phyloP scores from a whole-genome alignment of 2,113 vertebrate genomes.

The Tonatia bakeri region DNA sequence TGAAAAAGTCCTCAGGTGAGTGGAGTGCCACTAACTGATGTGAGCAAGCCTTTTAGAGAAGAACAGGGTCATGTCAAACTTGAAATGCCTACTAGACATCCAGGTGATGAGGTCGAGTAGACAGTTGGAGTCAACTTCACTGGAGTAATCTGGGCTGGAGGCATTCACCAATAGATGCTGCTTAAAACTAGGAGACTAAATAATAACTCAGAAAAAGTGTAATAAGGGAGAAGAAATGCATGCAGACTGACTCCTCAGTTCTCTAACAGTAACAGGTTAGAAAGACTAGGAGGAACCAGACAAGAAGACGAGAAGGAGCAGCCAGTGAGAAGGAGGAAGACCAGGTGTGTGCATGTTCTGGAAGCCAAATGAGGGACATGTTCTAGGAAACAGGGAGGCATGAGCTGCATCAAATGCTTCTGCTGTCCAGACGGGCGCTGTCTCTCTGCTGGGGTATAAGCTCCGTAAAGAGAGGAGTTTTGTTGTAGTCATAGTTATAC shows the following conservation, averaged over 20 bases:
- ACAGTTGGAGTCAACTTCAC: not conserved
- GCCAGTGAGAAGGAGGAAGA: not conserved
- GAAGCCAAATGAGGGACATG: not conserved
- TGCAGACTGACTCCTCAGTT: not conserved
- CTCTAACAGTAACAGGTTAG: not conserved
- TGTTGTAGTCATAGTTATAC: not conserved
- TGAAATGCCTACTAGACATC: not conserved
- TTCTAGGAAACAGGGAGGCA: not conserved
- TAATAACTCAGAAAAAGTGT: not conserved
- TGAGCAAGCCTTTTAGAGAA: not conserved
- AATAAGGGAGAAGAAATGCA: not conserved
- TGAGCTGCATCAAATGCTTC: not conserved
- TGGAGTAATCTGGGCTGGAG: not conserved
- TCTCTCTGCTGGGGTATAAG: not conserved
- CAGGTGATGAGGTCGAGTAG: not conserved
- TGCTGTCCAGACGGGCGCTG: not conserved
- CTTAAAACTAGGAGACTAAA: not conserved
- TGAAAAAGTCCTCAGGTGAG: not conserved
- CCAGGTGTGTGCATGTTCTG: not conserved
- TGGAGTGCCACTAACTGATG: too few relatives aligned
- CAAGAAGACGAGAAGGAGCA: not conserved
- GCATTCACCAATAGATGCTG: not conserved
- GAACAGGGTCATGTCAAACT: not conserved
- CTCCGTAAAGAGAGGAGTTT: not conserved
- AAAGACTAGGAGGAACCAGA: not conserved